Percentiles rank a stretch among this genome's conserved stretches.
phyloP scores from a whole-genome alignment of 2,888 invertebrate species.

The Sepioteuthis lessoniana region DNA sequence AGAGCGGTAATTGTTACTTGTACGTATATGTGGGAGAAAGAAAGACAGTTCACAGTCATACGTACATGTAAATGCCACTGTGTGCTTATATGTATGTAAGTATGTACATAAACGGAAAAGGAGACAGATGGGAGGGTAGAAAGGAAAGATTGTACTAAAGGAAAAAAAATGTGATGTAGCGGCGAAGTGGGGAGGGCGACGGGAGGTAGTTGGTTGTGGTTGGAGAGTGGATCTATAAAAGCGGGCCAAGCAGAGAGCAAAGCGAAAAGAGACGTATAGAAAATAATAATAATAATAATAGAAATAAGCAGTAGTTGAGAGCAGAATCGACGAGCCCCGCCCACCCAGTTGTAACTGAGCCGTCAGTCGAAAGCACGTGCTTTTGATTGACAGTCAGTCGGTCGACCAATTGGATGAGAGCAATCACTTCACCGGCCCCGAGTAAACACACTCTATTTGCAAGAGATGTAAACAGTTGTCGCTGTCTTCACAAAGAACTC shows the following conservation, averaged over 20 bases:
- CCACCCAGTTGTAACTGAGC: background rate
- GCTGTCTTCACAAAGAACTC: conserved; percentile 49
- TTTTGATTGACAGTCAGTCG: background rate
- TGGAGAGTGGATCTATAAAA: background rate
- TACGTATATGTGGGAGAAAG: background rate
- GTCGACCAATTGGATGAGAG: conserved; percentile 42
- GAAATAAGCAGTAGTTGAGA: conserved; percentile 3
- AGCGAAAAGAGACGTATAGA: background rate
- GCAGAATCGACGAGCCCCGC: background rate
- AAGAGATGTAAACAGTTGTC: conserved; percentile 43
- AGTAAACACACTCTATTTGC: conserved; percentile 45
- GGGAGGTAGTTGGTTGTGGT: conserved; percentile 5
- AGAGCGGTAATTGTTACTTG: background rate
- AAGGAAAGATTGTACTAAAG: background rate
- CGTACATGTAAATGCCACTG: background rate
- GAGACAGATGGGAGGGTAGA: background rate
- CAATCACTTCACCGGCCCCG: conserved; percentile 34
- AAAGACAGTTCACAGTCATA: background rate
- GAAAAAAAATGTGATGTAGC: background rate
- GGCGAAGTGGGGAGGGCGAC: conserved; percentile 6
- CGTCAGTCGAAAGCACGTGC: conserved; percentile 40
- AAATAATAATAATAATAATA: conserved; percentile 21
- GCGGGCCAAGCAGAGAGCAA: background rate
- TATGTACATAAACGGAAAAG: background rate
- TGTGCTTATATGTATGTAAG: conserved; percentile 33